These are phyloP conservation scores for Drosophila kepulauana DNA, from an alignment of 1,140 invertebrate genomes.

Conservation along the genomic window DNA sequence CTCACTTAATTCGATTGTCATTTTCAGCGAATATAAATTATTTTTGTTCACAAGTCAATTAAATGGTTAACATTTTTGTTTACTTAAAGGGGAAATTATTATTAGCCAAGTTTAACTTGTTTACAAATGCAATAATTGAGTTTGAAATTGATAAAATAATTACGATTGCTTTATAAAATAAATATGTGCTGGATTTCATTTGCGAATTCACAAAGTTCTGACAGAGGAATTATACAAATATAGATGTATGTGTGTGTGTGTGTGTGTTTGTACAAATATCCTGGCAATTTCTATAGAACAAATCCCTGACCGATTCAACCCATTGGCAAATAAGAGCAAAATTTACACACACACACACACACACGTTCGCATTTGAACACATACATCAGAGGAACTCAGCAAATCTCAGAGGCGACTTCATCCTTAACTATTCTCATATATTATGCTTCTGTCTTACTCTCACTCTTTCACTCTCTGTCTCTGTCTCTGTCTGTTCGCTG, in stretches of 20 bases:
- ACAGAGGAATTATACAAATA: neutral
- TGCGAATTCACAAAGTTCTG: slow-evolving; percentile 12
- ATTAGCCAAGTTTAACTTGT: neutral
- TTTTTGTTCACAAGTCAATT: neutral
- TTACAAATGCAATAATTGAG: too few species aligned
- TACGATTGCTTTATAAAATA: slow-evolving; percentile 24
- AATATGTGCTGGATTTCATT: slow-evolving; percentile 29
- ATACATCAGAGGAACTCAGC: neutral
- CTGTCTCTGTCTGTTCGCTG: neutral
- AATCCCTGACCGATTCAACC: slow-evolving; percentile 14
- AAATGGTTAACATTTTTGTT: neutral
- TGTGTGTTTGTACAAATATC: neutral
- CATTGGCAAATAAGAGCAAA: slow-evolving; percentile 23
- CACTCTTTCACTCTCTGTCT: neutral
- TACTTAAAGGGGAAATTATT: neutral
- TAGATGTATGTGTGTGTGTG: neutral
- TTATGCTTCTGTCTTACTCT: slow-evolving; percentile 23
- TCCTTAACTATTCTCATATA: slow-evolving; percentile 16
- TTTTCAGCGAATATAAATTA: slow-evolving; percentile 26
- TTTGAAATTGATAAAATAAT: slow-evolving; percentile 1
- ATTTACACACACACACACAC: neutral
- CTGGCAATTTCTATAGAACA: slow-evolving; percentile 18
- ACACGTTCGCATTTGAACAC: neutral
- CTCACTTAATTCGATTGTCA: slow-evolving; percentile 19
- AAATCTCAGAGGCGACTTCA: slow-evolving; percentile 2